Evolutionary conservation across 1,140 invertebrate species (phyloP), one percentile per base, ranked within the genome.

Genomic region (Lepidurus arcticus): DNA sequence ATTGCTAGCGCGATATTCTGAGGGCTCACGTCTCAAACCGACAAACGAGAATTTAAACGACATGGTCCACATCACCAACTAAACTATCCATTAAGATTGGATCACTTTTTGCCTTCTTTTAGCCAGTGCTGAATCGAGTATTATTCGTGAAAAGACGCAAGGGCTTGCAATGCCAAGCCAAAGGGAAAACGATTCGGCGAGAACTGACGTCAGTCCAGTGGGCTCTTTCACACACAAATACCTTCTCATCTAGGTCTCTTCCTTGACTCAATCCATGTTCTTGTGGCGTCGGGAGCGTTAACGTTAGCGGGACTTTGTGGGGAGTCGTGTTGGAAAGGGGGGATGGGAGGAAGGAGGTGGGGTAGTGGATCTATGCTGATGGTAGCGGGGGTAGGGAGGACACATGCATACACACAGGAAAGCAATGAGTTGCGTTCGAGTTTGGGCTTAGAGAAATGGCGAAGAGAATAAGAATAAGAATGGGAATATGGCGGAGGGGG

Each of bases 201-300:
- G 13, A 21, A 65, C 53, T 65, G 53, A 65, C 53, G 53, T 65
- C 53, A 65, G 53, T 65, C 53, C 53, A 65, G 53, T 65, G 53
- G 53, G 8, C 53, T 65, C 53, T 65, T 65, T 65, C 53, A 21
- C 53, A 65, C 53, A 65, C 53, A 65, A 65, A 65, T 65, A 65
- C 53, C 53, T 65, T 65, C 53, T 65, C 53, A 65, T 65, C 13
- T 65, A 65, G 53, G 53, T 65, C 53, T 65, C 53, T 65, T 65
- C 53, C 53, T 65, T 65, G 53, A 65, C 53, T 65, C 53, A 65
- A 65, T 16, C 53, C 53, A 65, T 65, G 53, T 65, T 65, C 53
- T 65, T 65, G 53, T 65, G 53, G 53, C 53, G 53, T 65, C 53
- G 53, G 53, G 53, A 65, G 53, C 53, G 53, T 65, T 65, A 65